Percentiles rank a stretch among this genome's conserved stretches.
Conservation (phyloP, 2,797 vertebrate genomes). For the Mastacembelus armatus region DNA sequence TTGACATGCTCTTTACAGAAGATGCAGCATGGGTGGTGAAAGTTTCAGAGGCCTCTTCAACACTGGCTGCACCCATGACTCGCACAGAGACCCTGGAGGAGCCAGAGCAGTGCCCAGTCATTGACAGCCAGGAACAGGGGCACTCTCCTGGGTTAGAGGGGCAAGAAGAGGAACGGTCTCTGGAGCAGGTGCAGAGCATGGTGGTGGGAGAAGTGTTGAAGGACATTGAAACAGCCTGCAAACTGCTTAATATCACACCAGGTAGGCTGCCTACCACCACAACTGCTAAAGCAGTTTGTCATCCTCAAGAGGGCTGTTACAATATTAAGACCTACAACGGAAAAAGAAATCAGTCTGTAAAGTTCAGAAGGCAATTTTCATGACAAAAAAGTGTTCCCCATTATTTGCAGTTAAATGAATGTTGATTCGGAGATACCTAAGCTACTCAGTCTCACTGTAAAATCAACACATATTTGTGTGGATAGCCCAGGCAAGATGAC, state of each 20-base stretch:
- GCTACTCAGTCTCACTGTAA: conserved; percentile 46
- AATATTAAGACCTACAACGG: conserved; percentile 2
- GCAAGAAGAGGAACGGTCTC: conserved; percentile 91
- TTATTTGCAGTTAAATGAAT: conserved; percentile 35
- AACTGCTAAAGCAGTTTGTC: conserved; percentile 18
- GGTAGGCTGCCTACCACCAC: conserved; percentile 79
- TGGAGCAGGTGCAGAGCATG: conserved; percentile 98
- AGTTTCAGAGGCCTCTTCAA: conserved; percentile 72
- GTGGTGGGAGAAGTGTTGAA: conserved; percentile 98
- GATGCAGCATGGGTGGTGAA: conserved; percentile 88
- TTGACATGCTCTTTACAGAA: conserved; percentile 91
- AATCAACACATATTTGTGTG: conserved; percentile 63
- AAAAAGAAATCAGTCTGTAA: conserved; percentile 28
- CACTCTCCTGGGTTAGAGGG: conserved; percentile 86
- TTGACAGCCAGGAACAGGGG: conserved; percentile 94
- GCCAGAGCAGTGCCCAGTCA: conserved; percentile 92
- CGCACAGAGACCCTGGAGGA: conserved; percentile 74
- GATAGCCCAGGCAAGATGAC: conserved; percentile 49
- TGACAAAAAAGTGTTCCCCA: neutral
- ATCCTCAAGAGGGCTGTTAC: neutral
- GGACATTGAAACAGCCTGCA: conserved; percentile 98
- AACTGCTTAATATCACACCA: conserved; percentile 95
- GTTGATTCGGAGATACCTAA: conserved; percentile 45
- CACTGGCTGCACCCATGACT: conserved; percentile 40
- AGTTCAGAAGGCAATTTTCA: conserved; percentile 30